Evolutionary conservation across 2,888 invertebrate genomes (phyloP), one percentile per base, ranked within the genome.

Genomic region (Criorhina ranunculi): DNA sequence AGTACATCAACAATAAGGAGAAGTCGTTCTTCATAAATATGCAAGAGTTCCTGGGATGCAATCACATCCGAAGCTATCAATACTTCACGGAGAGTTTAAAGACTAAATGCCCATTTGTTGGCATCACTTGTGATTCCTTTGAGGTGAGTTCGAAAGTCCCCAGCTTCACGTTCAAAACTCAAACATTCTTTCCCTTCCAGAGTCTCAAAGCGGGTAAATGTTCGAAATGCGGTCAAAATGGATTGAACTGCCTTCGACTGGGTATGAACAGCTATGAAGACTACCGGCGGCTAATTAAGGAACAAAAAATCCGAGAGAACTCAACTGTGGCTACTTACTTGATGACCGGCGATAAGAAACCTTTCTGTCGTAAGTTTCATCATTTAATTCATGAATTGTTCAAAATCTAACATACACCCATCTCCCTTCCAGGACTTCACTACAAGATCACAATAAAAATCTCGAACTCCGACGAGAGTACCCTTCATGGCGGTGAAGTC

Each of bases 71-170:
- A 62, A 96, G 97, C 85, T 95, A 96, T 90, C 95, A 96, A 88
- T 95, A 95, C 89, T 98, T 96, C 90, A 95, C 94, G 0, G 98
- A 98, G 91, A 97, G 96, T 87, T 95, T 98, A 59, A 95, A 95
- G 83, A 93, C 95, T 0, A 91, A 93, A 11, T 98, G 98, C 88
- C 95, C 96, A 0, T 98, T 96, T 89, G 92, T 94, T 89, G 95
- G 95, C 0, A 95, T 96, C 70, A 94, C 95, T 70, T 98, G 98
- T 90, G 93, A 94, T 12, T 96, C 95, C 17, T 96, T 95, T 92
- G 95, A 96, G 89, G 95, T 95, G 87, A 92, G 92, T 87, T 42
- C 2, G 8, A 6, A 19, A 24, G 7, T 17, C 5, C 4, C 24
- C 24, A 1, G 24, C 24, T 4, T 24, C 24, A 1, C n/a, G 5